Evolutionary conservation across 2,888 invertebrate genomes (phyloP), one percentile per base, ranked within the genome.

Genomic region (Azorinus chamasolen): DNA sequence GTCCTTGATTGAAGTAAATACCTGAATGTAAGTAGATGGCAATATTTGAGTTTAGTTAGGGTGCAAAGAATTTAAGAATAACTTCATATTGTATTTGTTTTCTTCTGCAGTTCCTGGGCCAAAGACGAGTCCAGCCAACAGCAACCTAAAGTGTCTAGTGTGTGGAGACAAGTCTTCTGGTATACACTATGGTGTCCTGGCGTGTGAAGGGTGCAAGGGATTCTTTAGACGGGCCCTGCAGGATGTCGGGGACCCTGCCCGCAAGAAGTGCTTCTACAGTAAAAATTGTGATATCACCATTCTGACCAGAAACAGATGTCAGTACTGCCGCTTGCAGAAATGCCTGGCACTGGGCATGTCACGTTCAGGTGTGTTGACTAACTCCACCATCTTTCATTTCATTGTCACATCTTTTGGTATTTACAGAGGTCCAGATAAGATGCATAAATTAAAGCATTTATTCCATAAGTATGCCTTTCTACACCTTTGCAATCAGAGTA

Each of bases 141-240:
- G 86, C 20, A 87, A 84, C 37, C 82, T 89, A 54, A 90, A 90
- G 72, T 93, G 93, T 86, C 79, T 92, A 50, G 93, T 93, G 45
- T 93, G 93, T 83, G 91, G 91, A 1, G 93, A 92, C 81, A 91
- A 91, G 71, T 92, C 93, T 0, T 92, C 92, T 4, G 93, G 93
- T 6, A 90, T 93, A 8, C 93, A 93, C 71, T 93, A 93, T 84
- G 93, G 93, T 22, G 93, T 93, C 6, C 83, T 92, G 62, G 92
- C 93, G 3, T 93, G 93, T 83, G 93, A 93, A 73, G 93, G 93
- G 0, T 93, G 93, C 83, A 93, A 92, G 92, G 92, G 92, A 10
- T 93, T 93, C 80, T 93, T 93, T 81, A 83, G 93, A 22, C 82
- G 92, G 62, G 92, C 93, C 25, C 82, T 93, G 16, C 92, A 92